phyloP scores from a whole-genome alignment of 2,113 vertebrate species.

The Pantherophis guttatus region DNA sequence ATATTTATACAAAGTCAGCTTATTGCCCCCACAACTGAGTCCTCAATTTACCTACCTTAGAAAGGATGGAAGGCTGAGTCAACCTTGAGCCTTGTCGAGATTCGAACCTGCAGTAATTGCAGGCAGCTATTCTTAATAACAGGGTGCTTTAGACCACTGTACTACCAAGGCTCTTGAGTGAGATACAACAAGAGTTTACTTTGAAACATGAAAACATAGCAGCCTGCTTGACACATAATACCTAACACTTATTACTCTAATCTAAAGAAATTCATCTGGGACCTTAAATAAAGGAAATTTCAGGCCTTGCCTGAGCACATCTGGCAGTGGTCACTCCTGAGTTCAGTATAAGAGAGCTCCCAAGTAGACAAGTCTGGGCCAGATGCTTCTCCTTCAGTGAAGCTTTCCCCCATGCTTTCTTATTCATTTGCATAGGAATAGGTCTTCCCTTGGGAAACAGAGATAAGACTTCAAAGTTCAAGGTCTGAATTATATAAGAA shows the following conservation, averaged over 20 bases:
- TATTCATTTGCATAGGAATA: neutral
- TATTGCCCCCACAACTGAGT: no score
- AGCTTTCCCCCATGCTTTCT: neutral
- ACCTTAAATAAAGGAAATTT: neutral
- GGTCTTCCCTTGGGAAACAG: neutral
- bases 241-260: neutral
- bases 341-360: neutral
- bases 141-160: no score
- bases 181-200: neutral
- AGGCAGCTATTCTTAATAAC: no score
- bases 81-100: no score
- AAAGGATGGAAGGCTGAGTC: no score
- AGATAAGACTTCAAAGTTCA: neutral
- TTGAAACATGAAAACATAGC: neutral
- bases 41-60: no score
- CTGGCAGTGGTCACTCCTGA: neutral
- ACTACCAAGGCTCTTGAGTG: neutral
- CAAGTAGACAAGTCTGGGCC: neutral
- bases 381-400: neutral
- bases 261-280: neutral
- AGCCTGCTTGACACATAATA: neutral
- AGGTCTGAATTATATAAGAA: neutral
- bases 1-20: no score
- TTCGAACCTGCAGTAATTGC: no score
- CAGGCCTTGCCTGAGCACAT: neutral